These are phyloP conservation scores for Lasiurus cinereus DNA, from an alignment of 2,113 vertebrate species.

Conservation along the genomic window DNA sequence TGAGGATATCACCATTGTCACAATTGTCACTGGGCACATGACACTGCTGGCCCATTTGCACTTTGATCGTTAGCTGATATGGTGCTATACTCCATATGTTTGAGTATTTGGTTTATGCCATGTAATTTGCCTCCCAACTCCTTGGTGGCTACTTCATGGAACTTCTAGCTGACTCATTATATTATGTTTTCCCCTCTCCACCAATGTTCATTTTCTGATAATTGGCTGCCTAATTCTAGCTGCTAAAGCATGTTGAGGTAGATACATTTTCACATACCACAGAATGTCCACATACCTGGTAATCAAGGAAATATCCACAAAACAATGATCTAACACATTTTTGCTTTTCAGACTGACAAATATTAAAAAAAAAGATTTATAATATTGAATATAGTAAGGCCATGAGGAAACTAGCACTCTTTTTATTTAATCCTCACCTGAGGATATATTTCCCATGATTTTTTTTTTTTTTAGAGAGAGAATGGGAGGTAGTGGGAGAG, in stretches of 20 bases:
- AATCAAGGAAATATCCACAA: neutral
- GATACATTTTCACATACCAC: neutral
- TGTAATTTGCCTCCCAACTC: neutral
- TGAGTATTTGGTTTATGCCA: neutral
- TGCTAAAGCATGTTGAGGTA: neutral
- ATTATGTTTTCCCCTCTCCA: neutral
- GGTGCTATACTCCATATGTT: neutral
- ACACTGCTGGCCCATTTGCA: neutral
- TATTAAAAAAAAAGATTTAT: neutral
- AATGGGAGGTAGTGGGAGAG: too few species aligned
- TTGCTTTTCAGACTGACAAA: neutral
- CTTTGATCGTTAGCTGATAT: neutral
- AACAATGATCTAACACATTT: neutral
- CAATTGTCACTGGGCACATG: neutral
- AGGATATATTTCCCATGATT: too few species aligned
- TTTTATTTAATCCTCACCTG: too few species aligned
- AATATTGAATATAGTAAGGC: neutral
- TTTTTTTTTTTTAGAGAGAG: too few species aligned
- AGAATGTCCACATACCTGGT: neutral
- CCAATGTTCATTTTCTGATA: neutral
- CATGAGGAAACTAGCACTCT: neutral
- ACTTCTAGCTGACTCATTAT: neutral
- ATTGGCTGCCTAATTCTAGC: neutral
- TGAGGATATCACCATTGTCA: neutral
- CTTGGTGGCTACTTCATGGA: neutral